Conservation (phyloP, 2,113 vertebrate species). For the Numida meleagris region DNA sequence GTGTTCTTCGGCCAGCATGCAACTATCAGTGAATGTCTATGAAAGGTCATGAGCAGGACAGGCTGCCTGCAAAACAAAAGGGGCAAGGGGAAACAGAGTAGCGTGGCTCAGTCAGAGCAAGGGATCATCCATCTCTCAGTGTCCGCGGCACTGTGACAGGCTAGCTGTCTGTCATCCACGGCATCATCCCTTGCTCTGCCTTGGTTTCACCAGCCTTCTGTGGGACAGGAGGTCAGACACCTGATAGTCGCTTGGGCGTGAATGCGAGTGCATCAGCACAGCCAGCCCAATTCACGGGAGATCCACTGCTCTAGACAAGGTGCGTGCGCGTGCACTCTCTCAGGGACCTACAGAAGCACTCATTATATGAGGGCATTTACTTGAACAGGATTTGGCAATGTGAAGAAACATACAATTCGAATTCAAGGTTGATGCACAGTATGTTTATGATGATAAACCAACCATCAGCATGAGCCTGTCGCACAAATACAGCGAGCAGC, state of each 20-base stretch:
- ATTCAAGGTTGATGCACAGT: background rate
- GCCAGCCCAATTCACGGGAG: too few relatives aligned
- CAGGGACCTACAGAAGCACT: rapidly evolving
- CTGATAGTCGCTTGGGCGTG: rapidly evolving
- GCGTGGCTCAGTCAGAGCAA: background rate
- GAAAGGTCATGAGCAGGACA: background rate
- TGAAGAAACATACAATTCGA: background rate
- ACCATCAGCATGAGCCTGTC: background rate
- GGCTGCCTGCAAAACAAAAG: background rate
- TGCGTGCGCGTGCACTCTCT: rapidly evolving
- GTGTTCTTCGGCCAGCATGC: background rate
- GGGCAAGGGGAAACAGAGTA: background rate
- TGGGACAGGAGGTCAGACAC: background rate
- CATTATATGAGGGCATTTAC: rapidly evolving
- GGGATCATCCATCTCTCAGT: rapidly evolving
- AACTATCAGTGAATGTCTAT: rapidly evolving
- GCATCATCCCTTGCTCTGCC: background rate
- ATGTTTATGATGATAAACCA: background rate
- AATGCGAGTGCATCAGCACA: rapidly evolving
- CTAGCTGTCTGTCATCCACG: rapidly evolving
- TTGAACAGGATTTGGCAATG: background rate
- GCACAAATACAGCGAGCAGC: background rate
- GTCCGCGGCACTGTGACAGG: background rate
- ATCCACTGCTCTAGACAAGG: rapidly evolving
- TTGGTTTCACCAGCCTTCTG: background rate